These are phyloP conservation scores for Apantesis nais DNA, from an alignment of 2,888 invertebrate genomes.

Conservation along the genomic window DNA sequence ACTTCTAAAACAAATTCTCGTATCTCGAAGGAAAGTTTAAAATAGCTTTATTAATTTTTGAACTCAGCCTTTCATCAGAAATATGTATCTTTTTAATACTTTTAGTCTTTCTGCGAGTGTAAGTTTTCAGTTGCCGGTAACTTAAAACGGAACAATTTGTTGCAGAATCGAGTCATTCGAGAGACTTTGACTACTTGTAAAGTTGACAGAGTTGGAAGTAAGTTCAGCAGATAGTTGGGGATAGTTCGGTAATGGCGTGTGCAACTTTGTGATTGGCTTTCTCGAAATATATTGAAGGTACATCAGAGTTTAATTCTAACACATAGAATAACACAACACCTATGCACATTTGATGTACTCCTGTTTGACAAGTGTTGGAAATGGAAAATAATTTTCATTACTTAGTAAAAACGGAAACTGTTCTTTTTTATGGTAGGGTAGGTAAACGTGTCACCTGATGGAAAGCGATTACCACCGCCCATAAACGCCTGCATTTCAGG, in stretches of 20 bases:
- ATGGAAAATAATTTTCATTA: background rate
- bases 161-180: conserved; percentile 11
- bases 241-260: conserved; percentile 1
- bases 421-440: too few species aligned
- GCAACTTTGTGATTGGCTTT: conserved; percentile 7
- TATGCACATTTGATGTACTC: background rate
- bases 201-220: conserved; percentile 9
- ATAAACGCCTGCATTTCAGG: too few species aligned
- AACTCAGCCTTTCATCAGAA: conserved; percentile 26
- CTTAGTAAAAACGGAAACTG: too few species aligned
- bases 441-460: too few species aligned
- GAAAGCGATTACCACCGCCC: too few species aligned
- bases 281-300: background rate
- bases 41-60: conserved; percentile 51
- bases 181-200: conserved; percentile 16
- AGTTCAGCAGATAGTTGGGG: conserved; percentile 14
- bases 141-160: conserved; percentile 19
- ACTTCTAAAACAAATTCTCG: background rate
- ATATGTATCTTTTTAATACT: conserved; percentile 47
- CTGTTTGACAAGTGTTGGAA: background rate
- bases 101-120: conserved; percentile 13
- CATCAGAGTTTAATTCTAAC: background rate
- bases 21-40: conserved; percentile 30
- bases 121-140: conserved; percentile 15
- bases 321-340: background rate